Evolutionary conservation across 2,797 vertebrate genomes (phyloP).

Genomic region (Knipowitschia caucasica): DNA sequence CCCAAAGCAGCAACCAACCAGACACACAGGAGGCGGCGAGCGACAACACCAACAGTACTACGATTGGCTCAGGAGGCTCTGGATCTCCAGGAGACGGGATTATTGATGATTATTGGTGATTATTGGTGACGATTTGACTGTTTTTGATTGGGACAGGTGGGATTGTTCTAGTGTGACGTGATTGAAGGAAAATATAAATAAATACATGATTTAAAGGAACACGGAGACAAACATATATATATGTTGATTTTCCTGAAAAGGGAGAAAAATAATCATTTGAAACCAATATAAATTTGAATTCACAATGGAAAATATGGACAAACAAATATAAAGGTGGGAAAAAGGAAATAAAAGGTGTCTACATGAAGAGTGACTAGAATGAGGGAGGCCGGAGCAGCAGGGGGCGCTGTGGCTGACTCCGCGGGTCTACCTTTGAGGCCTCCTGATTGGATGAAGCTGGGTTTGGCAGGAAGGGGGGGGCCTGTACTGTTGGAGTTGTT

Average conservation of each 20-base stretch:
- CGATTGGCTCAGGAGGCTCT: constrained; percentile 66
- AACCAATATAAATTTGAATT: constrained; percentile 31
- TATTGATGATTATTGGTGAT: constrained; percentile 67
- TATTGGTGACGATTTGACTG: constrained; percentile 65
- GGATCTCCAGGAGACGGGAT: constrained; percentile 60
- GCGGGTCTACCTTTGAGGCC: constrained; percentile 85
- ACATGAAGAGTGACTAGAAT: constrained; percentile 40
- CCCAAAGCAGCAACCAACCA: constrained; percentile 68
- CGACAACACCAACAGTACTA: constrained; percentile 98
- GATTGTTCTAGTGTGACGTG: constrained; percentile 23
- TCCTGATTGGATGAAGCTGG: constrained; percentile 76
- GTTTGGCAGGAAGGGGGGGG: constrained; percentile 85
- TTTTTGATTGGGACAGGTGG: constrained; percentile 35
- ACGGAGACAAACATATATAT: constrained; percentile 33
- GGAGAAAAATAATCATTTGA: constrained; percentile 24
- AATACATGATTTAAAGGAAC: constrained; percentile 29
- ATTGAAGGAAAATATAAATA: constrained; percentile 61
- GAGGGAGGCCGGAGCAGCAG: constrained; percentile 53
- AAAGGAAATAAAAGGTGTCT: constrained; percentile 34
- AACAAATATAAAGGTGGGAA: constrained; percentile 42
- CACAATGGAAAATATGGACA: constrained; percentile 37
- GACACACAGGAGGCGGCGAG: constrained; percentile 75
- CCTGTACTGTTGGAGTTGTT: constrained; percentile 97
- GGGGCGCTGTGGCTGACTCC: constrained; percentile 54
- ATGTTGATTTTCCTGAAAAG: constrained; percentile 40